phyloP scores from a whole-genome alignment of 2,888 invertebrate genomes.

The Drosophila peninsularis region DNA sequence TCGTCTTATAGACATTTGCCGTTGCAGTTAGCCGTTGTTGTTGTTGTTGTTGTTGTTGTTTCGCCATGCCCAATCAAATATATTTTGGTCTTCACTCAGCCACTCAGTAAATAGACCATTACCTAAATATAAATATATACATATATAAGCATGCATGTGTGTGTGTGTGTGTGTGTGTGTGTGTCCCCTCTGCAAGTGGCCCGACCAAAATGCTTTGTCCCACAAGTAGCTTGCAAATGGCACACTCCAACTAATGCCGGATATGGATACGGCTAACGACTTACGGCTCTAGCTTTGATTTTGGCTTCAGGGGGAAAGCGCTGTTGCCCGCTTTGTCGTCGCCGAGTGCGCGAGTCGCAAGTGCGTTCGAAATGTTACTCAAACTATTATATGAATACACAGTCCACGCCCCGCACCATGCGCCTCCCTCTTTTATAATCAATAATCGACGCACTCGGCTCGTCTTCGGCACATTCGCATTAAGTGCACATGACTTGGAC shows the following conservation, averaged over 20 bases:
- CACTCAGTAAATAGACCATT: constrained; percentile 55
- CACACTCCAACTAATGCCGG: constrained; percentile 46
- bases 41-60: constrained; percentile 13
- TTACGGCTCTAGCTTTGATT: constrained; percentile 12
- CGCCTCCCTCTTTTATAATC: constrained; percentile 1
- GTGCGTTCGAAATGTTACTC: constrained; percentile 4
- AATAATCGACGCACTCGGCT: constrained; percentile 1
- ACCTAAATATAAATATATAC: constrained; percentile 10
- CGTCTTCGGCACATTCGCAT: constrained; percentile 1
- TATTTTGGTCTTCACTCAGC: constrained; percentile 33
- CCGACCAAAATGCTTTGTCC: constrained; percentile 11
- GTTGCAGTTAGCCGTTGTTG: constrained; percentile 42
- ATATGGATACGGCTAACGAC: constrained; percentile 43
- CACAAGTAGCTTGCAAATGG: constrained; percentile 33
- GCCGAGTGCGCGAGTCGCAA: constrained; percentile 1
- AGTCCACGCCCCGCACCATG: constrained; percentile 12
- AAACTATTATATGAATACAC: constrained; percentile 6
- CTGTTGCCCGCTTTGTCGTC: neutral
- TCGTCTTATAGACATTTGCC: constrained; percentile 55
- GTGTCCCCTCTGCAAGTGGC: constrained; percentile 7
- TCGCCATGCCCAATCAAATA: constrained; percentile 33
- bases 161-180: neutral
- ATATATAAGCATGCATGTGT: neutral
- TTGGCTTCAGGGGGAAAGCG: constrained; percentile 38
- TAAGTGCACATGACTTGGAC: constrained; percentile 26